Evolutionary conservation across 2,113 vertebrate species (phyloP).

Genomic region (Recurvirostra avosetta): DNA sequence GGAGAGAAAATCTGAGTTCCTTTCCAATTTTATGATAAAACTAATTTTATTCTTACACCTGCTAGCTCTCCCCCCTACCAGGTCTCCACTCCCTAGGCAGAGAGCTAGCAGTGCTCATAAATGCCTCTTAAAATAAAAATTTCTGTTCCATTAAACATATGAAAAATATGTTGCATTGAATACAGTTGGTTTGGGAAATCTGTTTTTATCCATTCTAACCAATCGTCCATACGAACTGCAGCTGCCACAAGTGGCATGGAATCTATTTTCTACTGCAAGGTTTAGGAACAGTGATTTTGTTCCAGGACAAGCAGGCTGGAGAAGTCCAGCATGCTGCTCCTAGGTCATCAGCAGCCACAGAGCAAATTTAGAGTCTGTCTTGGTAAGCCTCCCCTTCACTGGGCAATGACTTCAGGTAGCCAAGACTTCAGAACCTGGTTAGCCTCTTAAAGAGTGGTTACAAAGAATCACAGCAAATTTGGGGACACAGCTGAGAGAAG

Average conservation of each 20-base stretch:
- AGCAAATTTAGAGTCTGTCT: background rate
- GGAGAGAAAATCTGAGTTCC: slow-evolving; percentile 23
- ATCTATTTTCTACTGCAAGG: slow-evolving; percentile 16
- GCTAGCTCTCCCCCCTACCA: slow-evolving; percentile 50
- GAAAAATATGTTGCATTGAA: slow-evolving; percentile 74
- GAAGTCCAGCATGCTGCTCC: background rate
- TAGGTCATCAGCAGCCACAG: background rate
- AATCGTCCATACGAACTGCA: slow-evolving; percentile 55
- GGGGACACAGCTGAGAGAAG: background rate
- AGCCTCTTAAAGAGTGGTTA: background rate
- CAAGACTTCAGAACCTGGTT: background rate
- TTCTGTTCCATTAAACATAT: slow-evolving; percentile 75
- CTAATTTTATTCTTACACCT: slow-evolving; percentile 62
- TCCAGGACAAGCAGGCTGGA: background rate
- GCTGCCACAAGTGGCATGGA: slow-evolving; percentile 48
- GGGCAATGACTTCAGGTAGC: background rate
- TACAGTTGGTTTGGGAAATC: slow-evolving; percentile 74
- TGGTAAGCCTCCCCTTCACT: background rate
- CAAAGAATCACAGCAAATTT: background rate
- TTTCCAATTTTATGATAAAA: slow-evolving; percentile 62
- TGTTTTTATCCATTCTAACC: slow-evolving; percentile 67
- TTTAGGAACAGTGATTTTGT: background rate
- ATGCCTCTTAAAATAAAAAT: slow-evolving; percentile 72
- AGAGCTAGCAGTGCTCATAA: slow-evolving; percentile 51
- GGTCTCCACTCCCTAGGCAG: slow-evolving; percentile 41